Evolutionary conservation across 37 sponge, comb jelly and placozoan species (phyloP), one percentile per base, ranked within the genome.

Genomic region (Aplysina aerophoba): DNA sequence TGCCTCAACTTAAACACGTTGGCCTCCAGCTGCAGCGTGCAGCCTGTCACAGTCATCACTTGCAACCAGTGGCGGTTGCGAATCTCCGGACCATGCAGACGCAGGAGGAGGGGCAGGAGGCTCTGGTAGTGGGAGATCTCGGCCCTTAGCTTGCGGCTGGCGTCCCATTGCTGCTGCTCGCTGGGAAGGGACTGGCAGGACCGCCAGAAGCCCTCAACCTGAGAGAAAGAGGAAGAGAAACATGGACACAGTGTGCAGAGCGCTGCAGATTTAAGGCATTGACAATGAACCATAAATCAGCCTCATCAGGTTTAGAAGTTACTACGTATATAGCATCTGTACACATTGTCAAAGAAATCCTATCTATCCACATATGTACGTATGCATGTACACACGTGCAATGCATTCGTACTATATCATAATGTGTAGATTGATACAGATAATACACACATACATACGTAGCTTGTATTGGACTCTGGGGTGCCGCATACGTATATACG

Each of bases 21-120:
- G 21, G 95, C 95, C 84, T 97, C 97, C 88, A 97, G 74, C 56
- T 92, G 97, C 56, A 97, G 90, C 59, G 80, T 92, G 41, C 88
- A 90, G 59, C 91, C 89, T 19, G 91, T 87, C 31, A 92, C 95
- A 33, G 82, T 55, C 97, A 97, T 97, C 20, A 97, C 89, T 40
- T 92, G 91, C 34, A 97, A 72, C 97, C 97, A 97, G 83, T 97
- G 97, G 8, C 97, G 66, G 65, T 85, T 97, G 19, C 91, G 81
- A 55, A 96, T 80, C 60, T 94, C 90, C 90, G 87, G 91, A n/a
- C 89, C 86, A 73, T 91, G 91, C 27, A 96, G 97, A 30, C 85
- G 71, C 33, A 78, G 60, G 25, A 96, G 89, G 22, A 96, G 83
- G 36, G 97, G 97, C 28, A 96, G 89, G 17, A 91, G 55, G 31